These are phyloP conservation scores for Parnassius smintheus DNA, from an alignment of 2,888 invertebrate genomes.

Conservation along the genomic window DNA sequence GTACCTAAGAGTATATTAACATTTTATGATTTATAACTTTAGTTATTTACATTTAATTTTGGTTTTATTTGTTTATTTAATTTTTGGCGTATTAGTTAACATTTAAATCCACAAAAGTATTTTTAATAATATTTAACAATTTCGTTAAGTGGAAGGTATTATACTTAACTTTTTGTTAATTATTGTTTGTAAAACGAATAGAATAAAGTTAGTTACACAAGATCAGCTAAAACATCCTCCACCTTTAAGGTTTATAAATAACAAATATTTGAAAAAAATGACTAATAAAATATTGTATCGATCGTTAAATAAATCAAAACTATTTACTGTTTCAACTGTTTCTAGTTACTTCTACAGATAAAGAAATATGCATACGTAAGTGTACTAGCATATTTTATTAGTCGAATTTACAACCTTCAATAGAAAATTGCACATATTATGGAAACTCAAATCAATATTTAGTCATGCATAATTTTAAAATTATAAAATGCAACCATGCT, in stretches of 20 bases:
- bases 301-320: no score
- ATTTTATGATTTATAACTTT: not conserved
- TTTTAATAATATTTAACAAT: no score
- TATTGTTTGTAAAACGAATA: not conserved
- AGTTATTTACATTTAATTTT: not conserved
- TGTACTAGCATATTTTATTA: constrained; percentile 13
- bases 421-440: constrained; percentile 2
- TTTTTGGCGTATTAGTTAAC: no score
- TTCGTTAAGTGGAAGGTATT: not conserved
- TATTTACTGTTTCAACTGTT: no score
- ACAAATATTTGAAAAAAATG: not conserved
- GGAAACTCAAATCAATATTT: constrained; percentile 5
- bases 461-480: constrained; percentile 16
- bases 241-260: constrained; percentile 1
- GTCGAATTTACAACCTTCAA: constrained; percentile 4
- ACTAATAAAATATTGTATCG: constrained; percentile 18
- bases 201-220: not conserved
- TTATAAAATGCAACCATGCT: constrained; percentile 29
- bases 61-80: no score
- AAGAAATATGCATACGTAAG: no score
- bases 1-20: no score
- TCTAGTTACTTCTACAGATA: no score
- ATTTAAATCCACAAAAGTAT: no score
- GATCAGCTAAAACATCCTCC: not conserved
- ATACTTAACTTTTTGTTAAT: not conserved